Percentiles rank a stretch among this genome's conserved stretches.
These are phyloP conservation scores for Epinotia demarniana DNA, from an alignment of 2,888 invertebrate species.

Conservation along the genomic window DNA sequence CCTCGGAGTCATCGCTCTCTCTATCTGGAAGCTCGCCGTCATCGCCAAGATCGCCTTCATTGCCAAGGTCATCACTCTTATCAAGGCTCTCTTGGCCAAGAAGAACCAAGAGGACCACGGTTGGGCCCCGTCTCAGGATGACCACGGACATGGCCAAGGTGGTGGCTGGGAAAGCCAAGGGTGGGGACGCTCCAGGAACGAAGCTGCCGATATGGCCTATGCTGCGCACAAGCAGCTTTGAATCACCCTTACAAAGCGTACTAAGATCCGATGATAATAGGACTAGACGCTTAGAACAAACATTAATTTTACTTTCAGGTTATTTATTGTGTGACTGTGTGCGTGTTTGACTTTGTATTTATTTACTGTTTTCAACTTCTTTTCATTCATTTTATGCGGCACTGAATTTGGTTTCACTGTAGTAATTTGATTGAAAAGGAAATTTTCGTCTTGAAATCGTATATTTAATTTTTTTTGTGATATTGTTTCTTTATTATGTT, in stretches of 20 bases:
- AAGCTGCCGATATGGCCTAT: conserved; percentile 74
- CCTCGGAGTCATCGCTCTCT: conserved; percentile 87
- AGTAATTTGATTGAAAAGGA: conserved; percentile 75
- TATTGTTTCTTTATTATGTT: conserved; percentile 49
- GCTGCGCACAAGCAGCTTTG: conserved; percentile 70
- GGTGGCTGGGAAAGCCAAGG: conserved; percentile 70
- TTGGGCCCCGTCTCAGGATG: conserved; percentile 59
- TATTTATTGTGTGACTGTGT: conserved; percentile 55
- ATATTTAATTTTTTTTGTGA: conserved; percentile 48
- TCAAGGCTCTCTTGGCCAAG: conserved; percentile 75
- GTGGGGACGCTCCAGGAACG: conserved; percentile 75
- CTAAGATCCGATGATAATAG: neutral
- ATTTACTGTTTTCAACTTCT: conserved; percentile 58
- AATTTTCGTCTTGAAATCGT: conserved; percentile 48
- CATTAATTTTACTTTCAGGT: conserved; percentile 50
- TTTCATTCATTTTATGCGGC: conserved; percentile 68
- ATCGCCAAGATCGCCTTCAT: conserved; percentile 90
- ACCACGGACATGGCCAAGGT: conserved; percentile 59
- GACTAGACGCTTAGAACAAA: conserved; percentile 55
- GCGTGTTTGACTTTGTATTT: conserved; percentile 53
- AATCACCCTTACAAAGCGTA: conserved; percentile 16
- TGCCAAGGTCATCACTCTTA: conserved; percentile 69
- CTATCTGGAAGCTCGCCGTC: conserved; percentile 89
- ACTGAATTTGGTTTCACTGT: conserved; percentile 31
- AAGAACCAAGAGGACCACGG: conserved; percentile 67